Evolutionary conservation across 2,797 vertebrate genomes (phyloP).

Genomic region (Hyperoplus lanceolatus): DNA sequence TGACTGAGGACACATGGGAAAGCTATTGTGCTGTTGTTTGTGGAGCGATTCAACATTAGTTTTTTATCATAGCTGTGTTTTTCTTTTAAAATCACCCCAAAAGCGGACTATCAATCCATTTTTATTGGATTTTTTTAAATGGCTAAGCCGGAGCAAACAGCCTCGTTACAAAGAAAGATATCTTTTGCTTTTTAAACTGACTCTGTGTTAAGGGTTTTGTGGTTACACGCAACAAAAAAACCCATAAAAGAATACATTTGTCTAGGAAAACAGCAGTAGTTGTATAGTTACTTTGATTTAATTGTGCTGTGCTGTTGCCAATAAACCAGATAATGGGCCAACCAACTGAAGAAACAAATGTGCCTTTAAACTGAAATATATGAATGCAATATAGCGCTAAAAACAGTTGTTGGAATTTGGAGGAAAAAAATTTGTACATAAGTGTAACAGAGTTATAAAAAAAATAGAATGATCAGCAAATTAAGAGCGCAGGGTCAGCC

Average conservation of each 20-base stretch:
- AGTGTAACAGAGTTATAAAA: not conserved
- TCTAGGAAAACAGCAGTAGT: not conserved
- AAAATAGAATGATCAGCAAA: not conserved
- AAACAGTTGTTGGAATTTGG: not conserved
- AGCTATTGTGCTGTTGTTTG: not conserved
- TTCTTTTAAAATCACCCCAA: not conserved
- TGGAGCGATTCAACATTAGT: not conserved
- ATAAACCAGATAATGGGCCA: conserved; percentile 1
- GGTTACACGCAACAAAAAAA: not conserved
- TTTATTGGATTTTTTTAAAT: conserved; percentile 16
- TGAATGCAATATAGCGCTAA: not conserved
- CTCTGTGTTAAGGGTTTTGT: conserved; percentile 8
- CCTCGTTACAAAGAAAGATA: conserved; percentile 8
- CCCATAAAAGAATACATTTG: conserved; percentile 4
- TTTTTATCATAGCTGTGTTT: conserved; percentile 1
- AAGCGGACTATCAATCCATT: conserved; percentile 7
- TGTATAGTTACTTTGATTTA: not conserved
- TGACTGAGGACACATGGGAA: not conserved
- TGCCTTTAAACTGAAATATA: conserved; percentile 1
- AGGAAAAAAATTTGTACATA: not conserved
- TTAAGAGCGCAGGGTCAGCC: too few species aligned
- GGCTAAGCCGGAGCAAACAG: not conserved
- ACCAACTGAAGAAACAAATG: not conserved
- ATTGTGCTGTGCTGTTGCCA: conserved; percentile 8
- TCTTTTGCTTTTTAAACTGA: conserved; percentile 16